Evolutionary conservation across 2,797 vertebrate genomes (phyloP).

Genomic region (Crypturellus tataupa): DNA sequence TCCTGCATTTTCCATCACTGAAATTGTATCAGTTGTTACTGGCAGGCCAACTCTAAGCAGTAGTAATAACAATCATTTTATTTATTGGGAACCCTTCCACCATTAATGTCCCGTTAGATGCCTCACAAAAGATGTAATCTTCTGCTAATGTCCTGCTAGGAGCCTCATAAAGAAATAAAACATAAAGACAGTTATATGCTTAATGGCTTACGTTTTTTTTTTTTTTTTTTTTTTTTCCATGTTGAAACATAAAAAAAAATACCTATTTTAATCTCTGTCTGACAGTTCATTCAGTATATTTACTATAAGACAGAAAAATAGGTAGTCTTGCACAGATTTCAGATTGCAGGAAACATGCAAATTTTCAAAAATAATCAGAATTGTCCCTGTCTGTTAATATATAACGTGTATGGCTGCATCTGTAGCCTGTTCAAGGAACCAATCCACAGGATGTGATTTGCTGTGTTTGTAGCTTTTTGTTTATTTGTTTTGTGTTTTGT

Average conservation of each 20-base stretch:
- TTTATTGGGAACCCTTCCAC: constrained; percentile 57
- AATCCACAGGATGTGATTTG: background rate
- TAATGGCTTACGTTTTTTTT: constrained; percentile 48
- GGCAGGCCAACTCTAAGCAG: constrained; percentile 30
- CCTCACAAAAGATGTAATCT: constrained; percentile 62
- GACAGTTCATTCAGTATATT: background rate
- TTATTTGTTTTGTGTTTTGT: no score
- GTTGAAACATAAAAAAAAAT: background rate
- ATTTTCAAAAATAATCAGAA: background rate
- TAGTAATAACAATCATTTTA: constrained; percentile 63
- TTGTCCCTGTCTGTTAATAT: background rate
- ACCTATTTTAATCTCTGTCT: background rate
- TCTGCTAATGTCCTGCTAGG: constrained; percentile 59
- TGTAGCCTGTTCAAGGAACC: background rate
- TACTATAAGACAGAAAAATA: background rate
- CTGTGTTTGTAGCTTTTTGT: no score
- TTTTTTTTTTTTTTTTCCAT: background rate
- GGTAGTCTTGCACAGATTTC: background rate
- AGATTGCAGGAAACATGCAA: background rate
- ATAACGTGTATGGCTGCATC: background rate
- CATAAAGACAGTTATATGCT: constrained; percentile 53
- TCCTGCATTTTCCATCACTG: constrained; percentile 1
- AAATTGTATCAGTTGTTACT: background rate
- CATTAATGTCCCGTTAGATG: constrained; percentile 54
- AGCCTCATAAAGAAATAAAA: constrained; percentile 70